Percentiles rank a stretch among this genome's conserved stretches.
Evolutionary conservation across 2,888 invertebrate genomes (phyloP).

Genomic region (Amphiduros pacificus): DNA sequence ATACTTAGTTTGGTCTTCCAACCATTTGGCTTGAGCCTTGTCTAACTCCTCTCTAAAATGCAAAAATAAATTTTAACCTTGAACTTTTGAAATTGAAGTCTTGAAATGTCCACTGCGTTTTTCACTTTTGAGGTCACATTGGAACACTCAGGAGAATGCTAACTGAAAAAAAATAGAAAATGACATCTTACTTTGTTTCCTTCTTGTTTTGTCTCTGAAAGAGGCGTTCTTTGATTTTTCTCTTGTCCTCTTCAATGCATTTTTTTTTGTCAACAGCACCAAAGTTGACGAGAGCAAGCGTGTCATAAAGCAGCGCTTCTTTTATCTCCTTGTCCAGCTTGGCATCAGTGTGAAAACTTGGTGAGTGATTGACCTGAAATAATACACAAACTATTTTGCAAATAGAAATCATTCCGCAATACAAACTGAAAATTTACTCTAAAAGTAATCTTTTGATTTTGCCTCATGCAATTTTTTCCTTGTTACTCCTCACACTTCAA

Average conservation of each 20-base stretch:
- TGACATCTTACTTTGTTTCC: conserved; percentile 54
- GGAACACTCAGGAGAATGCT: no score
- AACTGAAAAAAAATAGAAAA: no score
- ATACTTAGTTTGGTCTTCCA: conserved; percentile 53
- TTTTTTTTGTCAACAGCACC: conserved; percentile 54
- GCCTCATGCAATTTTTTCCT: no score
- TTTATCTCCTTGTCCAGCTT: conserved; percentile 84
- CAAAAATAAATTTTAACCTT: no score
- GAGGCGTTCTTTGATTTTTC: conserved; percentile 56
- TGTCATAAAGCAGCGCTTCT: conserved; percentile 67
- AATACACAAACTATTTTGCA: neutral
- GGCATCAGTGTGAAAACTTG: conserved; percentile 89
- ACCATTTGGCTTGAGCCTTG: conserved; percentile 52
- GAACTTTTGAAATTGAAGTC: no score
- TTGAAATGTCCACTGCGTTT: no score
- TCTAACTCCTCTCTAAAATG: conserved; percentile 56
- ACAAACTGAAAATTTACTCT: no score
- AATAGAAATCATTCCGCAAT: no score
- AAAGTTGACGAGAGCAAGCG: conserved; percentile 58
- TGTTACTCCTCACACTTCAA: no score
- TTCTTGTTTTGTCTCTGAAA: conserved; percentile 54
- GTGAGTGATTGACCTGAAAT: conserved; percentile 82
- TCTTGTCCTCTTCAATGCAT: conserved; percentile 57
- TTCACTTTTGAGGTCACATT: no score
- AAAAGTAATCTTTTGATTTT: no score